These are phyloP conservation scores for Meda fulgida DNA, from an alignment of 2,797 vertebrate species.

Conservation along the genomic window DNA sequence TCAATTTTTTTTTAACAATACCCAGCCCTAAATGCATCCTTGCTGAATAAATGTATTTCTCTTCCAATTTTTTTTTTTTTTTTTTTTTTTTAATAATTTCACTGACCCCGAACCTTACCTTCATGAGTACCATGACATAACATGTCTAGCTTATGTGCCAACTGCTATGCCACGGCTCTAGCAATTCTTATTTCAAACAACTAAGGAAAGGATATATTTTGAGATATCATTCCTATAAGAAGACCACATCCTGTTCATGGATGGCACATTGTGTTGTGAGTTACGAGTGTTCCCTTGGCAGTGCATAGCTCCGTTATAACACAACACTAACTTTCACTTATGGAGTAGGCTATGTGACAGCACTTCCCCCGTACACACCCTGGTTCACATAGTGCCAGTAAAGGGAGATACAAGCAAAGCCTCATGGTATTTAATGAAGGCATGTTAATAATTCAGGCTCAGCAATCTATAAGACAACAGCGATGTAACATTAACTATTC, in stretches of 20 bases:
- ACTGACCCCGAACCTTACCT: not conserved
- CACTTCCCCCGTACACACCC: constrained; percentile 20
- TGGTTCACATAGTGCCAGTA: not conserved
- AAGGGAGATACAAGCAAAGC: constrained; percentile 35
- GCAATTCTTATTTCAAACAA: not conserved
- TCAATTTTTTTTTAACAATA: too few species aligned
- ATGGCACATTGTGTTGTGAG: constrained; percentile 7
- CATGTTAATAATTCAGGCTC: constrained; percentile 76
- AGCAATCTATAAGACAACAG: constrained; percentile 62
- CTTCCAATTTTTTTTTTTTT: too few species aligned
- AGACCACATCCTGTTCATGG: constrained; percentile 20
- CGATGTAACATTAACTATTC: constrained; percentile 73
- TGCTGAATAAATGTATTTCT: not conserved
- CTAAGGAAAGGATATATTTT: not conserved
- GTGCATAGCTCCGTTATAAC: not conserved
- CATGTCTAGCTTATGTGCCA: not conserved
- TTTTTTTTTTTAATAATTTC: too few species aligned
- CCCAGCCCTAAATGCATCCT: not conserved
- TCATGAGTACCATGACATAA: not conserved
- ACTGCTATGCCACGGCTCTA: not conserved
- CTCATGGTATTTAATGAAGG: constrained; percentile 71
- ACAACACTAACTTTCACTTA: constrained; percentile 41
- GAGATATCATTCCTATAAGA: not conserved
- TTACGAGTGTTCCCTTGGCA: constrained; percentile 32
- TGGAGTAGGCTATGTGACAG: constrained; percentile 10